Evolutionary conservation across 2,888 invertebrate species (phyloP).

Genomic region (Homarus gammarus): DNA sequence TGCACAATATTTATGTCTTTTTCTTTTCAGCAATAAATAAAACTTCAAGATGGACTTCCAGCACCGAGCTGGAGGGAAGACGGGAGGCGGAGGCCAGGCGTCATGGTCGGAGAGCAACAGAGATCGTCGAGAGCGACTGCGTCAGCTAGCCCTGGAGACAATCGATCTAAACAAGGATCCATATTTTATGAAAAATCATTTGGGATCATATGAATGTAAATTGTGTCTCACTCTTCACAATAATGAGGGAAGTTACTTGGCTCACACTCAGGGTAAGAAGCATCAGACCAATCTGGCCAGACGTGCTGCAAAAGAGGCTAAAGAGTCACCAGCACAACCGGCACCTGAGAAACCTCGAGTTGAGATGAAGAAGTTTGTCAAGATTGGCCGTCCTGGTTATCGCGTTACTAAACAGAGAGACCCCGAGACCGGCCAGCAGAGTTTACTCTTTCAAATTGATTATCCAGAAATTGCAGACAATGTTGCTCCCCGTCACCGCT

Average conservation of each 20-base stretch:
- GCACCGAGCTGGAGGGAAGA: conserved; percentile 98
- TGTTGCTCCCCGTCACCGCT: conserved; percentile 88
- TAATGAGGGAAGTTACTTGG: conserved; percentile 99
- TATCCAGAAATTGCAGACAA: conserved; percentile 90
- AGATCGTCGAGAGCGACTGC: conserved; percentile 95
- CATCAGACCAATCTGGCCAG: conserved; percentile 99
- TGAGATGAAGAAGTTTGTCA: conserved; percentile 99
- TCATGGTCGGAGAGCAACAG: conserved; percentile 99
- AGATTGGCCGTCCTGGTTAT: conserved; percentile 99
- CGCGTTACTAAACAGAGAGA: conserved; percentile 99
- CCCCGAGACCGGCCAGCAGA: conserved; percentile 96
- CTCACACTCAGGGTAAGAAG: conserved; percentile 99
- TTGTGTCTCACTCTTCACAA: conserved; percentile 98
- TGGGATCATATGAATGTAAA: conserved; percentile 99
- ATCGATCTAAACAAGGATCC: conserved; percentile 99
- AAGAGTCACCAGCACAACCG: conserved; percentile 95
- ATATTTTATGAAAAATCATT: conserved; percentile 99
- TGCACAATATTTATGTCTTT: background rate
- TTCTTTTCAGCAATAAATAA: background rate
- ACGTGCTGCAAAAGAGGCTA: conserved; percentile 98
- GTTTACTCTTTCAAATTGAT: conserved; percentile 94
- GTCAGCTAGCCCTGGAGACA: conserved; percentile 97
- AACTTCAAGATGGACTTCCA: conserved; percentile 93
- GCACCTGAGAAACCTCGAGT: conserved; percentile 97
- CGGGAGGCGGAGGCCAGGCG: conserved; percentile 99